A percentile compares a stretch with the other conserved stretches of the same genome.
phyloP scores from a whole-genome alignment of 2,888 invertebrate species.

The Agrochola circellaris region DNA sequence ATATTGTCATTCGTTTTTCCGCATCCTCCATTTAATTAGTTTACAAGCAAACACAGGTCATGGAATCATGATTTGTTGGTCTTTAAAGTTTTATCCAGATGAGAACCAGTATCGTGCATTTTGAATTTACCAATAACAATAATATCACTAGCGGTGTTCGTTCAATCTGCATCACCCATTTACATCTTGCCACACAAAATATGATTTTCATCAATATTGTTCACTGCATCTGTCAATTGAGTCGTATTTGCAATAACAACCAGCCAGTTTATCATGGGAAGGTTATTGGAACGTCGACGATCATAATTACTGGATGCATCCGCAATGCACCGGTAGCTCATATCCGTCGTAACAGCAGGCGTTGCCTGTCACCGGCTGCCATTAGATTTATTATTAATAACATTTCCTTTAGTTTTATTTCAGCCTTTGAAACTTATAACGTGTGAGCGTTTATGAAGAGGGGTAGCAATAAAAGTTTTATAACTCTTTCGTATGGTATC shows the following conservation, averaged over 20 bases:
- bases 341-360: constrained; percentile 49
- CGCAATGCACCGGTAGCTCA: constrained; percentile 61
- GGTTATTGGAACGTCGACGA: constrained; percentile 62
- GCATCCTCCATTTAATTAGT: not conserved
- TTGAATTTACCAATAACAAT: constrained; percentile 15
- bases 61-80: not conserved
- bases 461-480: not conserved
- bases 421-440: constrained; percentile 42
- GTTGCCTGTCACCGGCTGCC: constrained; percentile 46
- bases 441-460: constrained; percentile 12
- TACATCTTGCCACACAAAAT: constrained; percentile 40
- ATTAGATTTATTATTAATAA: constrained; percentile 62
- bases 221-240: constrained; percentile 27
- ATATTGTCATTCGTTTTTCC: not conserved
- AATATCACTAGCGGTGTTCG: not conserved
- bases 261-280: constrained; percentile 41
- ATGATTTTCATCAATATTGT: constrained; percentile 53
- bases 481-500: not conserved
- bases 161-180: constrained; percentile 28
- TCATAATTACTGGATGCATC: constrained; percentile 63
- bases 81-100: not conserved
- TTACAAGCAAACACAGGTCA: not conserved
- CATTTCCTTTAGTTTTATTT: constrained; percentile 61
- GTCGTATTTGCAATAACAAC: constrained; percentile 37
- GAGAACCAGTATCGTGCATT: not conserved